Evolutionary conservation across 2,888 invertebrate genomes (phyloP).

Genomic region (Ceratothoa steindachneri): DNA sequence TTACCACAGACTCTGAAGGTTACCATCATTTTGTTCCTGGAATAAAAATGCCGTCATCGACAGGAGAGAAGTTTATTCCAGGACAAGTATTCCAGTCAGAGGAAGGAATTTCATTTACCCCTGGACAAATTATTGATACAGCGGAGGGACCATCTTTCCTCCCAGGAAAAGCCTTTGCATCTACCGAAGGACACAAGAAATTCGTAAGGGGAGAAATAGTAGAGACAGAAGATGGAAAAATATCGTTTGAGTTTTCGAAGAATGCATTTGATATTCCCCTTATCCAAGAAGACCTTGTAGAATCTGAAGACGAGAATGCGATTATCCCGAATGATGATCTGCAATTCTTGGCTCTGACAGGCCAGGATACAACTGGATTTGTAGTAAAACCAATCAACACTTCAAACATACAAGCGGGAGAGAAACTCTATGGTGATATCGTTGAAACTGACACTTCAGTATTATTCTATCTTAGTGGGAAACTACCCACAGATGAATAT

Average conservation of each 20-base stretch:
- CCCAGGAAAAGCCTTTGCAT: conserved; percentile 48
- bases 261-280: conserved; percentile 20
- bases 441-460: conserved; percentile 40
- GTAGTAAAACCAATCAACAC: conserved; percentile 44
- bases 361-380: conserved; percentile 37
- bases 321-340: conserved; percentile 39
- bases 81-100: conserved; percentile 60
- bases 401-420: conserved; percentile 24
- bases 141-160: conserved; percentile 56
- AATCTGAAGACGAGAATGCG: not conserved
- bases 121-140: conserved; percentile 55
- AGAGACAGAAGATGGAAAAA: conserved; percentile 66
- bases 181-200: conserved; percentile 58
- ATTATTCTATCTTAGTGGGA: conserved; percentile 40
- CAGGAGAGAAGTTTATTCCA: conserved; percentile 63
- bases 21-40: conserved; percentile 58
- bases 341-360: conserved; percentile 33
- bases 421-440: conserved; percentile 41
- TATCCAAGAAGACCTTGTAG: conserved; percentile 36
- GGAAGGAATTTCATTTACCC: conserved; percentile 39
- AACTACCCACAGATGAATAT: conserved; percentile 30
- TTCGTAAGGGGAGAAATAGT: conserved; percentile 67
- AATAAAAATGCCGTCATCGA: conserved; percentile 61
- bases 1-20: conserved; percentile 54
- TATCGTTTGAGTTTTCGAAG: conserved; percentile 55